Evolutionary conservation across 2,113 vertebrate species (phyloP).

Genomic region (Brachypodius melanocephalos): DNA sequence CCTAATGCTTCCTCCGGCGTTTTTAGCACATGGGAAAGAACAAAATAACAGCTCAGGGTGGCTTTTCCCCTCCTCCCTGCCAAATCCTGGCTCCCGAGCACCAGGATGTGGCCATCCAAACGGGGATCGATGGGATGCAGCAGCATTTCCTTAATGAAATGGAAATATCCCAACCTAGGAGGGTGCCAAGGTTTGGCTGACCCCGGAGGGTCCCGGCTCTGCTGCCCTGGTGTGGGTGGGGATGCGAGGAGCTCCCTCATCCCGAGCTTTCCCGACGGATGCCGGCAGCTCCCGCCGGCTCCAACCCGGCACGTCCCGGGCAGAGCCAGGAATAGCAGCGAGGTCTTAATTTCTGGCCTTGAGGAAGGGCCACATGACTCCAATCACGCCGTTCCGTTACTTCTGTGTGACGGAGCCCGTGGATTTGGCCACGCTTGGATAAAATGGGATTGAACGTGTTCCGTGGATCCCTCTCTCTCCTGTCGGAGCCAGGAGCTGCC

Average conservation of each 20-base stretch:
- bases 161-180: not conserved
- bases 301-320: accelerated
- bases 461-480: not conserved
- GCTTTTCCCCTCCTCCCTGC: accelerated
- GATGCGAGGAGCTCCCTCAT: not conserved
- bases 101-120: not conserved
- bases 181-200: not conserved
- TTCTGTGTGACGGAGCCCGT: not conserved
- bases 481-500: accelerated
- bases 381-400: not conserved
- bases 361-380: constrained; percentile 25
- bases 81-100: not conserved
- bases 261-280: not conserved
- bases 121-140: not conserved
- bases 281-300: not conserved
- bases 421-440: not conserved
- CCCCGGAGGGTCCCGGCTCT: not conserved
- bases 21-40: not conserved
- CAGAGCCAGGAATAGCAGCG: constrained; percentile 19
- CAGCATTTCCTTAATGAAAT: not conserved
- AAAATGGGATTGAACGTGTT: accelerated
- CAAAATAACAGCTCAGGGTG: not conserved
- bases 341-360: constrained; percentile 29
- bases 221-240: not conserved
- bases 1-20: not conserved